phyloP scores from a whole-genome alignment of 2,113 vertebrate species.

The Cervus canadensis region DNA sequence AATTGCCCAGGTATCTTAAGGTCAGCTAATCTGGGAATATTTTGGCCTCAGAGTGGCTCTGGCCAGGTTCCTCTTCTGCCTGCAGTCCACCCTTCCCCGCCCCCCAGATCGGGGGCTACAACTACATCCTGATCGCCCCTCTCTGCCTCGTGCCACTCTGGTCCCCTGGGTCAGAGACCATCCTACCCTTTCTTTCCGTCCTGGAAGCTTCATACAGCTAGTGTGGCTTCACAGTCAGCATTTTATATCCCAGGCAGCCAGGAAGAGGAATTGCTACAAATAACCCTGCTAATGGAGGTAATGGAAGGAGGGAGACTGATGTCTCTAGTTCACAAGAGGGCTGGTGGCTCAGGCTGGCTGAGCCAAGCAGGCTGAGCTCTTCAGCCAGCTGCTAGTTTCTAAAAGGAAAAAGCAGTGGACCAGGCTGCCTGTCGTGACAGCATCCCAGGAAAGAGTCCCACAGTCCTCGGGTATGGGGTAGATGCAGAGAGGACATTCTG shows the following conservation, averaged over 20 bases:
- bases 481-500: background rate
- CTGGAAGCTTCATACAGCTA: background rate
- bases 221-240: background rate
- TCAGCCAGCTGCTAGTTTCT: background rate
- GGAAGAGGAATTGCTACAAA: constrained; percentile 44
- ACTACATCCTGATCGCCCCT: accelerated
- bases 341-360: background rate
- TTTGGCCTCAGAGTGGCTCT: background rate
- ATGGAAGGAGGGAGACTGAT: constrained; percentile 45
- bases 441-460: background rate
- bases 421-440: background rate
- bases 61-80: background rate
- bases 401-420: background rate
- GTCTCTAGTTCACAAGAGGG: background rate
- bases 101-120: background rate
- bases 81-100: accelerated
- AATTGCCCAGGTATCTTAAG: background rate
- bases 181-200: background rate
- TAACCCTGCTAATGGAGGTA: constrained; percentile 36
- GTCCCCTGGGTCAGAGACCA: background rate
- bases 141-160: background rate
- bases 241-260: constrained; percentile 9
- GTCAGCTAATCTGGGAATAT: background rate
- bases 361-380: background rate
- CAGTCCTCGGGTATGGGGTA: background rate